Evolutionary conservation across 2,888 invertebrate genomes (phyloP), one percentile per base, ranked within the genome.

Genomic region (Criorhina ranunculi): DNA sequence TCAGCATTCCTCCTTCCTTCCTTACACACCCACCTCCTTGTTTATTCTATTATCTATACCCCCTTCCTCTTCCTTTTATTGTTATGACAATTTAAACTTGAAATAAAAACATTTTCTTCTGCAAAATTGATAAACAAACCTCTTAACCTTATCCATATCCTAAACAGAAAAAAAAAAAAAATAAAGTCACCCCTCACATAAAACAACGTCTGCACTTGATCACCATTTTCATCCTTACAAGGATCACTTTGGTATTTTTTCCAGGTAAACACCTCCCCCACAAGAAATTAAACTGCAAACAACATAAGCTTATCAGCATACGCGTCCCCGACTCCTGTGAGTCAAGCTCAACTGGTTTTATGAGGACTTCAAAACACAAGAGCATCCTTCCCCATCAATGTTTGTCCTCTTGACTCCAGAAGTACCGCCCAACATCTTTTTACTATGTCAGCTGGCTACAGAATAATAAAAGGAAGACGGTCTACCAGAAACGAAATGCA

Each of bases 261-360:
- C 8, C n/a, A 55, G 73, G 73, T 64, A 46, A 73, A 64, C 51
- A 46, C 53, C 35, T 37, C 44, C 1, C 24, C 37, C 35, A 55
- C 29, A 40, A 35, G 53, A 55, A 73, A 53, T 42, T 51, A 73
- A 53, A 69, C 17, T 42, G 0, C 24, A 53, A 66, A 66, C 51
- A 66, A 40, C 53, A 31, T 67, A 37, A 67, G 67, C 67, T 67
- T 55, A 67, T 67, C 67, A 44, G 55, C 67, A 55, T 42, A 67
- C 15, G 15, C 29, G 24, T 29, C 37, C 51, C 11, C 29, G 15
- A 40, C 66, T 7, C 24, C 51, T n/a, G n/a, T n/a, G n/a, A n/a
- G n/a, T n/a, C 7, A 51, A n/a, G 5, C 37, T 17, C 19, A 11
- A 17, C 17, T 19, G 12, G 12, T 37, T 53, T 53, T 66, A 29